Evolutionary conservation across 2,797 vertebrate genomes (phyloP), one percentile per base, ranked within the genome.

Genomic region (Poeciliopsis infans): DNA sequence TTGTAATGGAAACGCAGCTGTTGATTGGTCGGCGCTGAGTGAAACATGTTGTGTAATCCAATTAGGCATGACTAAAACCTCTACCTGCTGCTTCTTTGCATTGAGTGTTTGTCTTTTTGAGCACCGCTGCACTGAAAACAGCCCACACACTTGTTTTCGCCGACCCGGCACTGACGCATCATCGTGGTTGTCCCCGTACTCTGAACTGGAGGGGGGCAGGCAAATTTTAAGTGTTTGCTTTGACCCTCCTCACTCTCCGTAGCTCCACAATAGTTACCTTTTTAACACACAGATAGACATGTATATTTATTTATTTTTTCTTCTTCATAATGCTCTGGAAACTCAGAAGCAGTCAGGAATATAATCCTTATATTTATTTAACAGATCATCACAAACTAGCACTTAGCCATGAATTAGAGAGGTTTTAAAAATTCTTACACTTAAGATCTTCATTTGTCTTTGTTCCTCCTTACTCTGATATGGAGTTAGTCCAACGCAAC

Each of bases 91-190:
- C 74, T 59, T 80, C 15, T 83, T 70, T 85, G 33, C 66, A 12
- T 66, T 66, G 83, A 77, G 80, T 78, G 82, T 47, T 47, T 66
- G n/a, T 78, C 82, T 69, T 79, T 69, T 79, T 79, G 80, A 91
- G 78, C 82, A 74, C 71, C 41, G 41, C 72, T 87, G 85, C 86
- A 15, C 73, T 23, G 23, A 51, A 71, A 6, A 79, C 71, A 80
- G 59, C 88, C 84, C 86, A 87, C 85, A 74, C 81, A 74, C 80
- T 78, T 43, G 10, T 51, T 70, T 75, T 77, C 74, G 74, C 33
- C 46, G 82, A 82, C 84, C 83, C 78, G 31, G 81, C 85, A 85
- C 43, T n/a, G 77, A 83, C 83, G 86, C 82, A n/a, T 90, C 88
- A 90, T 80, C 31, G 57, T 77, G 83, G 84, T 59, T 83, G 87